Conservation (phyloP, 2,113 vertebrate species). For the Odontesthes bonariensis region DNA sequence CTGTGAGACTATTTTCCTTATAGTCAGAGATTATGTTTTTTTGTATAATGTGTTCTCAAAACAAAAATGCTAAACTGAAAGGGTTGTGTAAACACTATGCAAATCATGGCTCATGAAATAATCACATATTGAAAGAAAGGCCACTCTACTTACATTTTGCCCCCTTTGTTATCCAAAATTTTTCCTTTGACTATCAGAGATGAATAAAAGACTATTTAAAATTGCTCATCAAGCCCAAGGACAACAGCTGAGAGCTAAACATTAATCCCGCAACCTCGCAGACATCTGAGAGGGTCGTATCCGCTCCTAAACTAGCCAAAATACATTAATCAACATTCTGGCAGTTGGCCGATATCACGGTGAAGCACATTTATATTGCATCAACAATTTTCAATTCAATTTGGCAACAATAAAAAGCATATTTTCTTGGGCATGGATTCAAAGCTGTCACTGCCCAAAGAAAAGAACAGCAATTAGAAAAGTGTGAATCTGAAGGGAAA, state of each 20-base stretch:
- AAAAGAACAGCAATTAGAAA: slow-evolving; percentile 66
- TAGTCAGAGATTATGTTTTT: slow-evolving; percentile 9
- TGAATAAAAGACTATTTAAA: slow-evolving; percentile 49
- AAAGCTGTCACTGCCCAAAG: slow-evolving; percentile 59
- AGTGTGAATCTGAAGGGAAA: slow-evolving; percentile 54
- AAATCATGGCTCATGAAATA: not conserved
- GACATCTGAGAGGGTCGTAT: slow-evolving; percentile 44
- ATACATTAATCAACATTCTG: slow-evolving; percentile 67
- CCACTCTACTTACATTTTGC: not conserved
- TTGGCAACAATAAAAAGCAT: slow-evolving; percentile 71
- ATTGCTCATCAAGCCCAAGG: slow-evolving; percentile 56
- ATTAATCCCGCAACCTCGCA: slow-evolving; percentile 27
- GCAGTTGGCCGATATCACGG: slow-evolving; percentile 41
- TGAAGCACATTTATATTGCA: slow-evolving; percentile 68
- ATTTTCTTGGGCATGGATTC: slow-evolving; percentile 71
- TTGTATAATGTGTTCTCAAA: not conserved
- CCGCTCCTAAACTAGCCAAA: slow-evolving; percentile 52
- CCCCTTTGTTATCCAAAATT: slow-evolving; percentile 1
- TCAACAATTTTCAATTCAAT: slow-evolving; percentile 75
- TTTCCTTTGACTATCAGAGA: slow-evolving; percentile 4
- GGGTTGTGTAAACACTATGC: not conserved
- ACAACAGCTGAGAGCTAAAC: slow-evolving; percentile 41
- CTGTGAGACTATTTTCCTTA: slow-evolving; percentile 1
- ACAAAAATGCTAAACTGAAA: not conserved
- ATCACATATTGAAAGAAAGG: not conserved